These are phyloP conservation scores for Crenuchus spilurus DNA, from an alignment of 2,797 vertebrate genomes.

Conservation along the genomic window DNA sequence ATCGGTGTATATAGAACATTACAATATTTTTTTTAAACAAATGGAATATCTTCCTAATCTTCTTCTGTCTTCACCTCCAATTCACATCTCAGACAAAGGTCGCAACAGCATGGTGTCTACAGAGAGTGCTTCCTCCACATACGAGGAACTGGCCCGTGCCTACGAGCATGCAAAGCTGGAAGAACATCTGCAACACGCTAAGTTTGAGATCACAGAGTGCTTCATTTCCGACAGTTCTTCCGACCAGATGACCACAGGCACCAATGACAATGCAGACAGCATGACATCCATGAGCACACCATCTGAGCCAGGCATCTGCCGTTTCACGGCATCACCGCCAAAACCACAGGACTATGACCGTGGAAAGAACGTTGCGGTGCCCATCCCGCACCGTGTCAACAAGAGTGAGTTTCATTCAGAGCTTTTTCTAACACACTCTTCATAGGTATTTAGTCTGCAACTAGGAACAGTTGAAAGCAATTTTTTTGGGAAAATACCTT, in stretches of 20 bases:
- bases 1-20: no score
- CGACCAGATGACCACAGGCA: conserved; percentile 98
- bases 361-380: conserved; percentile 97
- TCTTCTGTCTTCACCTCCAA: background rate
- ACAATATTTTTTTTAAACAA: background rate
- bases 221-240: conserved; percentile 98
- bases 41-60: background rate
- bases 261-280: conserved; percentile 96
- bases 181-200: conserved; percentile 95
- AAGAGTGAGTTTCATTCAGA: conserved; percentile 81
- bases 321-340: conserved; percentile 95
- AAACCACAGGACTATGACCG: conserved; percentile 96
- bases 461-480: no score
- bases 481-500: no score
- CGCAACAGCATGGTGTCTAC: conserved; percentile 99
- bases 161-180: conserved; percentile 98
- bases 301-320: conserved; percentile 95
- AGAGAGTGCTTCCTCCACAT: conserved; percentile 97
- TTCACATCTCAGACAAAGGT: conserved; percentile 86
- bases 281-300: conserved; percentile 99
- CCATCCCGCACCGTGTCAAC: conserved; percentile 95
- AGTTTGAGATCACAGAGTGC: conserved; percentile 98
- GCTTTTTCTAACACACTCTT: background rate
- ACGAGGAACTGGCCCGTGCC: conserved; percentile 94
- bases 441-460: no score